Conservation (phyloP, 2,797 vertebrate genomes). For the Schizopygopsis pylzovi region DNA sequence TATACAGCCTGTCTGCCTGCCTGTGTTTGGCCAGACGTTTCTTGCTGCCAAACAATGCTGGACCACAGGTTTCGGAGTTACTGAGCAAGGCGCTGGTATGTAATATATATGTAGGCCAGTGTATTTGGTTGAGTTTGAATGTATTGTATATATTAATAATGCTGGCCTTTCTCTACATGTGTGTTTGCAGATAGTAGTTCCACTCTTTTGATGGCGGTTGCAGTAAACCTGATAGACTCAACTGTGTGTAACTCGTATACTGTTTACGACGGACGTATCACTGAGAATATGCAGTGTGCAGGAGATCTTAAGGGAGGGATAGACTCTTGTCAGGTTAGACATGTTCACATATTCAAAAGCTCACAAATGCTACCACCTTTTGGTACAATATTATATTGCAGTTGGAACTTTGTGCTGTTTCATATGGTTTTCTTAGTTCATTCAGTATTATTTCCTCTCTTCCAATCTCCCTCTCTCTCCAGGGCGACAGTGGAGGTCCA, state of each 20-base stretch:
- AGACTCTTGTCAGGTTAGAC: slow-evolving; percentile 84
- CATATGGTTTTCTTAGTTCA: background rate
- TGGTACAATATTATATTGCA: slow-evolving; percentile 15
- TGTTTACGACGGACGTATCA: slow-evolving; percentile 78
- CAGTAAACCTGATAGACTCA: slow-evolving; percentile 80
- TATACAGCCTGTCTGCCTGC: slow-evolving; percentile 84
- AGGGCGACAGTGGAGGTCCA: slow-evolving; percentile 88
- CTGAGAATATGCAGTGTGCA: slow-evolving; percentile 82
- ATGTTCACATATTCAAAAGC: background rate
- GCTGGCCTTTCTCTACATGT: slow-evolving; percentile 15
- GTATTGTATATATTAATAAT: background rate
- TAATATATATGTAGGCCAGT: slow-evolving; percentile 18
- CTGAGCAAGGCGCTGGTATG: slow-evolving; percentile 44
- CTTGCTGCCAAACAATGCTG: slow-evolving; percentile 75
- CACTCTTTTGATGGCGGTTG: slow-evolving; percentile 76
- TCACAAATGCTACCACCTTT: slow-evolving; percentile 20
- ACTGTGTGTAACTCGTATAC: slow-evolving; percentile 74
- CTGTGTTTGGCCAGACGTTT: slow-evolving; percentile 76
- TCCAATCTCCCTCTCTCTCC: slow-evolving; percentile 4
- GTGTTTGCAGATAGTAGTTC: slow-evolving; percentile 67
- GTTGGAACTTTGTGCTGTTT: background rate
- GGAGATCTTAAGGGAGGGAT: slow-evolving; percentile 80
- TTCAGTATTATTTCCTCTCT: background rate
- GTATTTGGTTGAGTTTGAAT: background rate
- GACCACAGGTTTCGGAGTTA: slow-evolving; percentile 83